Evolutionary conservation across 2,113 vertebrate species (phyloP), one percentile per base, ranked within the genome.

Genomic region (Papio anubis): DNA sequence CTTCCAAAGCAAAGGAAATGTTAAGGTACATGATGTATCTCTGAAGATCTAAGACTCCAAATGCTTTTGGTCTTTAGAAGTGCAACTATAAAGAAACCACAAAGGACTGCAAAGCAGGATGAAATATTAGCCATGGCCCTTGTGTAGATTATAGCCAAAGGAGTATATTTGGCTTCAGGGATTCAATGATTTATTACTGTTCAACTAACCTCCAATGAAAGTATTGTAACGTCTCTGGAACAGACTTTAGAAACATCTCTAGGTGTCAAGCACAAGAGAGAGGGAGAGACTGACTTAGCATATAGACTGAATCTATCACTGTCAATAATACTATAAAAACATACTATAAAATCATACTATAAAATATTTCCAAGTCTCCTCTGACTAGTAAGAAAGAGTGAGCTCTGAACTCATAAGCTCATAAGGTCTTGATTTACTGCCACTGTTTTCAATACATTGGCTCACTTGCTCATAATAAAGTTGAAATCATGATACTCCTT

Each of bases 31-130:
- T 93, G 87, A 95, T 93, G 9, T 94, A 70, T 88, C 97, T 98
- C 95, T 98, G 96, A 97, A 98, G 97, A 98, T 97, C 97, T 97
- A 96, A 98, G 95, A 94, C 57, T 98, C 90, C 84, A 95, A 90
- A 88, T 96, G 88, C 70, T 95, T 92, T 96, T 81, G 92, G 59
- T 23, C 52, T 95, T 98, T 85, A 96, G 87, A 98, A 97, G 90
- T 96, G 18, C 66, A 90, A 88, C 90, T 95, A 84, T 43, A 96
- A 84, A 96, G 81, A 97, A 97, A 85, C 45, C 96, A 96, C 90
- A 97, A 96, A 98, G 88, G 78, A 96, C 95, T 95, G 94, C 59
- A 90, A 96, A 98, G 72, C 88, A 79, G 11, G 55, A 95, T 96
- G 94, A 98, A 97, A 95, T 97, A 97, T 95, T 92, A 93, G 87